Evolutionary conservation across 2,888 invertebrate genomes (phyloP).

Genomic region (Eulithis prunata): DNA sequence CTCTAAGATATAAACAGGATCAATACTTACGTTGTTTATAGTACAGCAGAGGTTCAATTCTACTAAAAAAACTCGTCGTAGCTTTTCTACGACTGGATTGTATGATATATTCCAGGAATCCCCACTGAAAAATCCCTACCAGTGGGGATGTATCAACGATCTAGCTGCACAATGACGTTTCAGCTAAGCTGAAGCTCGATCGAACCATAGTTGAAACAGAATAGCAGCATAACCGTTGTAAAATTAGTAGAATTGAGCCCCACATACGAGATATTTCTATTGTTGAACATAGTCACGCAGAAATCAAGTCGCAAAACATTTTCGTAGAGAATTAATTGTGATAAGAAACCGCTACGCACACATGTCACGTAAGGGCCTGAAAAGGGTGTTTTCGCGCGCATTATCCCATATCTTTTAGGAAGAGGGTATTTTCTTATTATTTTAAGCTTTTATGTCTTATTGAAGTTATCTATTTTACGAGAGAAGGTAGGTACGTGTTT

Average conservation of each 20-base stretch:
- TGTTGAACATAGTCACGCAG: constrained; percentile 16
- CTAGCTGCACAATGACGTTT: too few relatives aligned
- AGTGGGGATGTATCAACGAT: too few relatives aligned
- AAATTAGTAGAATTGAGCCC: too few relatives aligned
- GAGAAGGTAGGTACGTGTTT: constrained; percentile 9
- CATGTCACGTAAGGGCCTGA: constrained; percentile 54
- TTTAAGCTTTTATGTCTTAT: constrained; percentile 40
- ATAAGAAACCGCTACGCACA: constrained; percentile 51
- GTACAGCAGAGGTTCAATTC: too few relatives aligned
- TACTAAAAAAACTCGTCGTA: too few relatives aligned
- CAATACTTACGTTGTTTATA: neutral
- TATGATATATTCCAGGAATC: too few relatives aligned
- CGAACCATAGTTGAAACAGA: too few relatives aligned
- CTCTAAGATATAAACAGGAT: neutral
- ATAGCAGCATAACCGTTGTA: too few relatives aligned
- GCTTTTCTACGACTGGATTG: too few relatives aligned
- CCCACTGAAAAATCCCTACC: too few relatives aligned
- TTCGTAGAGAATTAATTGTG: constrained; percentile 50
- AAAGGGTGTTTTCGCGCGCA: constrained; percentile 48
- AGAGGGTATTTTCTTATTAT: constrained; percentile 46
- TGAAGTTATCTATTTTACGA: constrained; percentile 27
- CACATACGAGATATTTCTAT: constrained; percentile 1
- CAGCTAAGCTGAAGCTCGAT: too few relatives aligned
- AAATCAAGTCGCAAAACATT: constrained; percentile 31
- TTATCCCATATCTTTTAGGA: constrained; percentile 45